Percentiles rank a stretch among this genome's conserved stretches.
These are phyloP conservation scores for Drosophila macrospina DNA, from an alignment of 2,888 invertebrate species.

Conservation along the genomic window DNA sequence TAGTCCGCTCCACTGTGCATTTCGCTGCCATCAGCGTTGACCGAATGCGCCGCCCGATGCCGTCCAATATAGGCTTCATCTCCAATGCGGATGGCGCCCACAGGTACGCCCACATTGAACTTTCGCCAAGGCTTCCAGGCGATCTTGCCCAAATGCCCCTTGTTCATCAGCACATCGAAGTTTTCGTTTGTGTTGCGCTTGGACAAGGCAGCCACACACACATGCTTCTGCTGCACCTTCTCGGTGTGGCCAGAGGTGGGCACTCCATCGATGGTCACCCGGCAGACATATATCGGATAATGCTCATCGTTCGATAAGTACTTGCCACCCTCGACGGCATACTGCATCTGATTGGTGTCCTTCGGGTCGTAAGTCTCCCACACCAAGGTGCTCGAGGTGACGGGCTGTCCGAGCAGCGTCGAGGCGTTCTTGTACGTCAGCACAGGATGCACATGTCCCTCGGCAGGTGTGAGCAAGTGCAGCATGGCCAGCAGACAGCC, in stretches of 20 bases:
- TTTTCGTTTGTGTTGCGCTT: conserved; percentile 87
- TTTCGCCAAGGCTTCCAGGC: conserved; percentile 92
- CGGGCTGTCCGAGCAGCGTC: conserved; percentile 87
- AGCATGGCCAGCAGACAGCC: conserved; percentile 43
- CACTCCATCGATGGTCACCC: conserved; percentile 90
- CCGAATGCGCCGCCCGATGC: conserved; percentile 68
- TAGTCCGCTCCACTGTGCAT: conserved; percentile 83
- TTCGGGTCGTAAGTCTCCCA: conserved; percentile 88
- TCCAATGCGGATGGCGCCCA: conserved; percentile 88
- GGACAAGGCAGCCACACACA: conserved; percentile 89
- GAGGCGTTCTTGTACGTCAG: conserved; percentile 82
- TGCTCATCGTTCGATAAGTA: conserved; percentile 84
- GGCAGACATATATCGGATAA: conserved; percentile 90
- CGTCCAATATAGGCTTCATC: conserved; percentile 86
- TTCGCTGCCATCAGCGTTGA: conserved; percentile 45
- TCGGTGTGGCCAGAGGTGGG: conserved; percentile 89
- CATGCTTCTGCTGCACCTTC: conserved; percentile 86
- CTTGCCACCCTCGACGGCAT: conserved; percentile 89
- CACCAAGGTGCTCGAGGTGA: conserved; percentile 92
- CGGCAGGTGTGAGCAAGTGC: conserved; percentile 50
- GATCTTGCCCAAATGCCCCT: conserved; percentile 91
- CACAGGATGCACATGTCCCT: conserved; percentile 79
- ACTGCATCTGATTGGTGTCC: conserved; percentile 86
- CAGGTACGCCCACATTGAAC: conserved; percentile 88
- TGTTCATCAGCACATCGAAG: conserved; percentile 91